Percentiles rank a stretch among this genome's conserved stretches.
Evolutionary conservation across 1,140 invertebrate species (phyloP).

Genomic region (Pseudomyrmex concolor): DNA sequence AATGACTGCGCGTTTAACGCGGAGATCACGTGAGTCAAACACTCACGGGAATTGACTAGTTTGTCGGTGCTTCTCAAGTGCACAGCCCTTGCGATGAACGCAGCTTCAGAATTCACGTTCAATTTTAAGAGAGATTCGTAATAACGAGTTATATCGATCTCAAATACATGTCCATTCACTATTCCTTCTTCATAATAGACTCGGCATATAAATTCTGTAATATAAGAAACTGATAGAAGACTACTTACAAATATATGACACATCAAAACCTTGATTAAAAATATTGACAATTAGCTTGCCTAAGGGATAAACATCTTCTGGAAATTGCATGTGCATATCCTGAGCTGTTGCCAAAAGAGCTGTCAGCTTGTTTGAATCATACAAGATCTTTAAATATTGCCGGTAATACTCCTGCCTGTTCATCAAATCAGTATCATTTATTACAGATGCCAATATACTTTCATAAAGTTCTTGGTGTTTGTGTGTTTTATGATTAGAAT

Average conservation of each 20-base stretch:
- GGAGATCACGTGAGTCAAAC: constrained; percentile 79
- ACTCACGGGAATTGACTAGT: constrained; percentile 86
- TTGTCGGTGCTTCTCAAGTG: constrained; percentile 84
- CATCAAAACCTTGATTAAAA: constrained; percentile 1
- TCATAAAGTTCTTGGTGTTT: constrained; percentile 65
- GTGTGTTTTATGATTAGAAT: constrained; percentile 68
- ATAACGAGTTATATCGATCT: constrained; percentile 84
- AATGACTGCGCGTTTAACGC: constrained; percentile 76
- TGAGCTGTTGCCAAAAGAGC: constrained; percentile 83
- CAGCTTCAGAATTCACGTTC: constrained; percentile 87
- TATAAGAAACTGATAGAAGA: constrained; percentile 61
- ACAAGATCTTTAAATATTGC: constrained; percentile 86
- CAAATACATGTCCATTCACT: constrained; percentile 77
- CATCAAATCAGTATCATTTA: constrained; percentile 66
- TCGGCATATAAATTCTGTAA: constrained; percentile 87
- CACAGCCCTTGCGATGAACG: constrained; percentile 87
- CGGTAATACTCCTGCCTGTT: constrained; percentile 84
- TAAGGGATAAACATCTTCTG: constrained; percentile 84
- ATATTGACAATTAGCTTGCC: constrained; percentile 70
- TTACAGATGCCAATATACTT: constrained; percentile 76
- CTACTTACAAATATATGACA: constrained; percentile 27
- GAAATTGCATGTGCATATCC: constrained; percentile 85
- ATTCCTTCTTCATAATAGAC: constrained; percentile 85
- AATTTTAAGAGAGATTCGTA: constrained; percentile 83
- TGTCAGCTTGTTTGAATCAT: constrained; percentile 83